Base-by-base conservation (phyloP, 2,888 invertebrate species). In the Cylloceria caligata region DNA sequence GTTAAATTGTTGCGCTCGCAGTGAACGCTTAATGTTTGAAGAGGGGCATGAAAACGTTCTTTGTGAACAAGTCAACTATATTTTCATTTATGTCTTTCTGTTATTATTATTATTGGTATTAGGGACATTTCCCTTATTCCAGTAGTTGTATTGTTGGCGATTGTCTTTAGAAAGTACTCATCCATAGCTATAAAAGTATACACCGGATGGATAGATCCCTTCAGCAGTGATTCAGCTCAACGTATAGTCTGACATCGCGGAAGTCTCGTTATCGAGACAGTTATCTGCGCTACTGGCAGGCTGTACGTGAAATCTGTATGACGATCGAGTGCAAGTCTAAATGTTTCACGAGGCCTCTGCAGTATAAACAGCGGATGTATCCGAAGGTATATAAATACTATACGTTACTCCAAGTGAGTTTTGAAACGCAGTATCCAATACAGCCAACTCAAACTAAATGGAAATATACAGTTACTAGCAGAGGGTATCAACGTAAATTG, bases 401-500 rank as follows among this genome's bases (percentile, higher is more conserved):
- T 21, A 13, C 27, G 13, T 42, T 9, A 24, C 34, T 71, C 71
- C 65, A 65, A 57, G 16, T 9, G 72, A 42, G 34, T 16, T 57
- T 64, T 16, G 19, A 65, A 45, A 64, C n/a, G 11, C 45, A 27
- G 47, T 65, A 13, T 6, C 21, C 11, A 21, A 45, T 16, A 11
- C 19, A 30, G 27, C 55, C 39, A 52, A 30, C 64, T 42, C 49
- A 36, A 64, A 2, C 16, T 27, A 39, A 57, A 67, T 27, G 34
- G 30, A 49, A 76, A 47, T 49, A 49, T 75, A 21, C 6, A 45
- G 39, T 39, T 65, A n/a, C 21, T 47, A 49, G 82, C 71, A 83
- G 85, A 87, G 87, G 87, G 83, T 85, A 86, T 82, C 81, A 77
- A 86, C 84, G 83, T 86, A 87, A 87, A 88, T 87, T 88, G 85